Base-by-base conservation (phyloP, 2,797 vertebrate species). In the Arrhamphus sclerolepis region DNA sequence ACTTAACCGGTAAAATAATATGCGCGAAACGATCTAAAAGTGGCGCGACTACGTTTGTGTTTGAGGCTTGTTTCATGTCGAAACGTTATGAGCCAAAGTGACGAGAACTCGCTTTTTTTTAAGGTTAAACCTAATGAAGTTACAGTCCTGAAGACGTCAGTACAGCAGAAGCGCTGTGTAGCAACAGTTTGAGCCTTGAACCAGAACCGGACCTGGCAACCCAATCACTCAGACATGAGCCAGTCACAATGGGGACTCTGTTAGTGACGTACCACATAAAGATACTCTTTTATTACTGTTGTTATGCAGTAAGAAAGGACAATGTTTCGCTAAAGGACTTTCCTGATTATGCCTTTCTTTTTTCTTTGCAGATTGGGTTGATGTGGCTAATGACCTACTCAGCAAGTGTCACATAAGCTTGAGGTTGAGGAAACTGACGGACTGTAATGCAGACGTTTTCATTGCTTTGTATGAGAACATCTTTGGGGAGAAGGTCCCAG, bases 401-500 rank as follows among this genome's bases (percentile, higher is more conserved):
- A 91, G 71, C 81, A 95, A 93, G 85, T 98, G 95, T 90, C 91
- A 91, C 70, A 70, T 96, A 83, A 91, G 92, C 65, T 80, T 90
- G 54, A 91, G 73, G 50, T 81, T 98, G 78, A 89, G 79, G 18
- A 89, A 83, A 67, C 85, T 98, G 67, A 85, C 90, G 0, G 95
- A 98, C 42, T 98, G 97, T 72, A 92, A 92, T 77, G 94, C 96
- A 68, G 89, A 90, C 41, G 87, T 97, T 53, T 99, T 99, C 80
- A 88, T 95, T 76, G 44, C 16, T 47, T 90, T 99, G 61, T 98
- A 98, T 72, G 94, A 97, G 50, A 94, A 92, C 31, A 93, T 98
- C 80, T 78, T 99, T 55, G 96, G 93, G 73, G 96, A 98, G 78
- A 93, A 92, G 54, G 97, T 98, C 58, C 97, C 97, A 94, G 97